Evolutionary conservation across 2,113 vertebrate species (phyloP).

Genomic region (Stegastes partitus): DNA sequence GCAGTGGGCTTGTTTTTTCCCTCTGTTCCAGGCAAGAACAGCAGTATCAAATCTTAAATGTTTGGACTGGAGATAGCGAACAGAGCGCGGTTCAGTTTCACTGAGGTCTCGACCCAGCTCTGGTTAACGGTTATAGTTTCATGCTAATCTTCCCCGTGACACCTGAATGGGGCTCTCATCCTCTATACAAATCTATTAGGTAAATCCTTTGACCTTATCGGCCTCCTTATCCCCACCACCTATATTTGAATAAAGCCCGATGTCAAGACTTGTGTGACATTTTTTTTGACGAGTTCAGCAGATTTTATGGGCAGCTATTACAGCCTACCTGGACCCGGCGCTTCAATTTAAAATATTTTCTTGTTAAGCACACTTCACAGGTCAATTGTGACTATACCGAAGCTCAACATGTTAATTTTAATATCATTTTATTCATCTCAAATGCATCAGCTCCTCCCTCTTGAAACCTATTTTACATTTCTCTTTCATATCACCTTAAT

Average conservation of each 20-base stretch:
- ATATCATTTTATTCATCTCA: conserved; percentile 72
- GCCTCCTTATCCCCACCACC: conserved; percentile 29
- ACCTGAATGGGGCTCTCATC: conserved; percentile 60
- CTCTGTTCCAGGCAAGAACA: conserved; percentile 78
- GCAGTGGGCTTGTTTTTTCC: conserved; percentile 83
- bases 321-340: conserved; percentile 10
- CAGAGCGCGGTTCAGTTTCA: conserved; percentile 62
- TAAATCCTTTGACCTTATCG: conserved; percentile 75
- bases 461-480: conserved; percentile 73
- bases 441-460: conserved; percentile 68
- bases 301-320: conserved; percentile 32
- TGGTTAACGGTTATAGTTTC: conserved; percentile 60
- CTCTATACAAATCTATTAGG: conserved; percentile 78
- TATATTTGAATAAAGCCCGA: conserved; percentile 65
- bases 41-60: conserved; percentile 80
- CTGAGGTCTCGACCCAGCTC: conserved; percentile 46
- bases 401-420: conserved; percentile 64
- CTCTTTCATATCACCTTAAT: conserved; percentile 81
- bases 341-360: conserved; percentile 32
- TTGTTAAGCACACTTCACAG: conserved; percentile 61
- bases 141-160: conserved; percentile 63
- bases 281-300: conserved; percentile 51
- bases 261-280: conserved; percentile 49
- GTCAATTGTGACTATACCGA: conserved; percentile 57
- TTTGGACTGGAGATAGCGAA: conserved; percentile 80